Evolutionary conservation across 2,888 invertebrate species (phyloP).

Genomic region (Mylabris sibirica): DNA sequence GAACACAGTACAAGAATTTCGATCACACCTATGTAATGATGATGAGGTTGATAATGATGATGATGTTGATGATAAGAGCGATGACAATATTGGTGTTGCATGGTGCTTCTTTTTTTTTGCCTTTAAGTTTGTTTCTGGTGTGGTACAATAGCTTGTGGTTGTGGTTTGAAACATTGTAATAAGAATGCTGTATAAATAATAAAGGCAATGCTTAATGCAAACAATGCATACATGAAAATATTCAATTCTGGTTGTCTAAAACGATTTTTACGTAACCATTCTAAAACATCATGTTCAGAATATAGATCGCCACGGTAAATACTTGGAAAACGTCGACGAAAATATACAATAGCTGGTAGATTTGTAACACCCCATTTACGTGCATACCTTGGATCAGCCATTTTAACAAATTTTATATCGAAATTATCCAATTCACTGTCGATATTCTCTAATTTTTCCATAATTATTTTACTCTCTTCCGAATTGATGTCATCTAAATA

Average conservation of each 20-base stretch:
- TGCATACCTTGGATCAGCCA: slow-evolving; percentile 90
- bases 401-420: slow-evolving; percentile 93
- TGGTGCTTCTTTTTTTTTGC: not conserved
- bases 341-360: slow-evolving; percentile 90
- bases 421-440: slow-evolving; percentile 94
- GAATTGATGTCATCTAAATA: slow-evolving; percentile 79
- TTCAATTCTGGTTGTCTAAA: slow-evolving; percentile 92
- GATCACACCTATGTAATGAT: not conserved
- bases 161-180: slow-evolving; percentile 86
- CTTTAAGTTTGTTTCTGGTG: slow-evolving; percentile 67
- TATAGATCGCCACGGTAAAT: slow-evolving; percentile 89
- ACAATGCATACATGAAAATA: slow-evolving; percentile 91
- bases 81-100: no score
- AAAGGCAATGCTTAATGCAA: slow-evolving; percentile 85
- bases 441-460: slow-evolving; percentile 89
- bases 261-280: slow-evolving; percentile 92
- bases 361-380: slow-evolving; percentile 94
- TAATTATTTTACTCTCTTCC: slow-evolving; percentile 81
- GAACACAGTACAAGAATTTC: not conserved
- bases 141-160: slow-evolving; percentile 68
- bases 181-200: slow-evolving; percentile 90
- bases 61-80: not conserved
- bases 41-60: not conserved
- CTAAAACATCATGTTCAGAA: slow-evolving; percentile 85
- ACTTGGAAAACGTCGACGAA: slow-evolving; percentile 89